Evolutionary conservation across 1,140 invertebrate genomes (phyloP), one percentile per base, ranked within the genome.

Genomic region (Drosophila murphyi): DNA sequence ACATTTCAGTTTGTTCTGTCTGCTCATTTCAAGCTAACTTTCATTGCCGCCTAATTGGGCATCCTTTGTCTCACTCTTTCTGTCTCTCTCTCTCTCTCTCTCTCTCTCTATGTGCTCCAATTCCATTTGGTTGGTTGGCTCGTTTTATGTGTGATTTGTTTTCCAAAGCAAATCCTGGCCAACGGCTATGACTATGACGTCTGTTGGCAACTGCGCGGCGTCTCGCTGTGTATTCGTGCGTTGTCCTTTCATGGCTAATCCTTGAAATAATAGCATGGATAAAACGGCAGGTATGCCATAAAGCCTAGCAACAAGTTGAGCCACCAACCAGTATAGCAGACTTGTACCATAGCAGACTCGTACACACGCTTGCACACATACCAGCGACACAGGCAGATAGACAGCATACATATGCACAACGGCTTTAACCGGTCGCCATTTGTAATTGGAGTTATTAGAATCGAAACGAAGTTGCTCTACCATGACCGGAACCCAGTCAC

Each of bases 401-500:
- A 43, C 50, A 32, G 6, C 47, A 32, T 47, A 56, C 68, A 76
- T 71, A 87, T 80, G 70, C 76, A 76, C 76, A 78, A 79, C 39
- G 72, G 72, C 54, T 88, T 88, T 74, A 88, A 72, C 41, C 72
- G 63, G 70, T 71, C 80, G 80, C 83, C 80, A 89, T 89, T 85
- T 76, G 85, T 89, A 89, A 89, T 88, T 88, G 85, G 85, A 89
- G 85, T 88, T 88, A 89, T 88, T 88, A 83, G 85, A 88, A 83
- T 88, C 80, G 83, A 88, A 88, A 80, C 82, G 77, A 80, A 75
- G 72, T 76, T 62, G 74, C 32, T 61, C 32, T 32, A 64, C 60
- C 63, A 64, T 75, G 67, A 51, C 59, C 68, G 55, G 54, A 72
- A 64, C 39, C 37, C 47, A 12, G 45, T 55, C 54, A 67, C 62